These are phyloP conservation scores for Octomys mimax DNA, from an alignment of 2,797 vertebrate genomes.

Conservation along the genomic window DNA sequence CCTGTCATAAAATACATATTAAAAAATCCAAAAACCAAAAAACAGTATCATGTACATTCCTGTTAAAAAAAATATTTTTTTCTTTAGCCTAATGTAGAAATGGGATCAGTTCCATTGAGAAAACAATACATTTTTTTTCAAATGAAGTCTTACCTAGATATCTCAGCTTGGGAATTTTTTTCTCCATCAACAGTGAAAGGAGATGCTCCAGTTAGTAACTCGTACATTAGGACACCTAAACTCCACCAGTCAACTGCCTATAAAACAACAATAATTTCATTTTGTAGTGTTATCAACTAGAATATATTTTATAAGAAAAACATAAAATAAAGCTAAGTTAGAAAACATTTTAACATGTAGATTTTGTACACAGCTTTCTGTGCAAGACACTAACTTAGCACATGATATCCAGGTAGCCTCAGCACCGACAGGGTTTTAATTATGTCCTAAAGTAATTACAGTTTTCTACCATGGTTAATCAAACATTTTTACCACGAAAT, in stretches of 20 bases:
- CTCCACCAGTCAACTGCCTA: slow-evolving; percentile 99
- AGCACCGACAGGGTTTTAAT: neutral
- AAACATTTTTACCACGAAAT: neutral
- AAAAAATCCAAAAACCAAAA: no score
- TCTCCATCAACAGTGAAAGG: slow-evolving; percentile 99
- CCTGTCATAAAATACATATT: no score
- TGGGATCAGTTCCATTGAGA: slow-evolving; percentile 56
- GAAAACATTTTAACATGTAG: slow-evolving; percentile 45
- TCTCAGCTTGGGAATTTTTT: slow-evolving; percentile 98
- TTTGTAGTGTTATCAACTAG: slow-evolving; percentile 57
- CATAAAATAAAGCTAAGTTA: slow-evolving; percentile 28
- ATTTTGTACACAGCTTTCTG: slow-evolving; percentile 20
- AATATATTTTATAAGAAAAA: neutral
- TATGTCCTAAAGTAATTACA: slow-evolving; percentile 47
- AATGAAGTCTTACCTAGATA: slow-evolving; percentile 93
- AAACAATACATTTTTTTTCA: neutral
- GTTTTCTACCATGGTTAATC: slow-evolving; percentile 37
- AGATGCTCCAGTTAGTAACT: slow-evolving; percentile 97
- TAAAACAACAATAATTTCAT: slow-evolving; percentile 76
- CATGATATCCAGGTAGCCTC: neutral
- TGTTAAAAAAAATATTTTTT: neutral
- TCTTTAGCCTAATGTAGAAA: neutral
- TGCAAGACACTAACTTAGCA: slow-evolving; percentile 52
- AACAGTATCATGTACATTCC: neutral
- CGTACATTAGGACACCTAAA: slow-evolving; percentile 98